Evolutionary conservation across 2,888 invertebrate species (phyloP).

Genomic region (Acronicta psi): DNA sequence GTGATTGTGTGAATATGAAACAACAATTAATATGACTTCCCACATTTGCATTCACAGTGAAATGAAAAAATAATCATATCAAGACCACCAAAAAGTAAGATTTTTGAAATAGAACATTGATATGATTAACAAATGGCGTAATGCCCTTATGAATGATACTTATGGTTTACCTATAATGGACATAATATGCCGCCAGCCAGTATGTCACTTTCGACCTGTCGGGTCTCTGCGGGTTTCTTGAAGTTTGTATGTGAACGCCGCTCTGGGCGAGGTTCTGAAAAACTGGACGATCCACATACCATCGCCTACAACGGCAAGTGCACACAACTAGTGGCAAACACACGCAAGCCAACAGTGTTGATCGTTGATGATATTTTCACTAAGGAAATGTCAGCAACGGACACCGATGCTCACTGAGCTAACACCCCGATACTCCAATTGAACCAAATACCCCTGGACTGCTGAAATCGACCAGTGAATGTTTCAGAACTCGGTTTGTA

Average conservation of each 20-base stretch:
- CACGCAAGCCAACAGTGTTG: slow-evolving; percentile 81
- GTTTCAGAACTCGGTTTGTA: slow-evolving; percentile 69
- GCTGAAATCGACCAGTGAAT: slow-evolving; percentile 72
- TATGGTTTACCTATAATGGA: slow-evolving; percentile 88
- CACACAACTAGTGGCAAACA: slow-evolving; percentile 81
- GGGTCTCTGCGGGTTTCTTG: slow-evolving; percentile 82
- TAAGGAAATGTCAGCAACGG: slow-evolving; percentile 87
- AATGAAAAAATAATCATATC: slow-evolving; percentile 79
- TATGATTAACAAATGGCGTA: slow-evolving; percentile 76
- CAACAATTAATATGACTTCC: slow-evolving; percentile 26
- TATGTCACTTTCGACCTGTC: slow-evolving; percentile 84
- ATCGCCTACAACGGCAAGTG: slow-evolving; percentile 87
- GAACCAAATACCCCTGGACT: slow-evolving; percentile 74
- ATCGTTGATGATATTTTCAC: slow-evolving; percentile 83
- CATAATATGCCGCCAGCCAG: slow-evolving; percentile 86
- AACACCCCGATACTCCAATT: slow-evolving; percentile 68
- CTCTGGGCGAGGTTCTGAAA: slow-evolving; percentile 88
- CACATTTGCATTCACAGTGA: slow-evolving; percentile 54
- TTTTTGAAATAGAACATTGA: slow-evolving; percentile 68
- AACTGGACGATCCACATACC: slow-evolving; percentile 89
- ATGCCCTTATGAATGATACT: slow-evolving; percentile 88
- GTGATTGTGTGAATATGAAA: slow-evolving; percentile 20
- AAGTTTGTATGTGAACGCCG: slow-evolving; percentile 84
- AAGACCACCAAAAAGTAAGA: slow-evolving; percentile 63
- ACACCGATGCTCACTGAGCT: slow-evolving; percentile 81